Evolutionary conservation across 2,888 invertebrate species (phyloP), one percentile per base, ranked within the genome.

Genomic region (Melanophora roralis): DNA sequence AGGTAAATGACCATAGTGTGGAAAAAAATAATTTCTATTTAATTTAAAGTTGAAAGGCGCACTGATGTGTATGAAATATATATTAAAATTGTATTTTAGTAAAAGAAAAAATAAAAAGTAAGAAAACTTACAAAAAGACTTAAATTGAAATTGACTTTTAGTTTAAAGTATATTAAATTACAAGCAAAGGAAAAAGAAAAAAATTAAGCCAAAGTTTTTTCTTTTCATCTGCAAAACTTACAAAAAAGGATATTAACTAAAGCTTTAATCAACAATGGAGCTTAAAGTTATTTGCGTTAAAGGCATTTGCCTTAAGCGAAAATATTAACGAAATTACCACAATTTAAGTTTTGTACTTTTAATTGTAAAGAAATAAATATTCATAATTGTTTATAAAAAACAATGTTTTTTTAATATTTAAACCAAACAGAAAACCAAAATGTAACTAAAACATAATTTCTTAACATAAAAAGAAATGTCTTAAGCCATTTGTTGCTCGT

Each of bases 11-110:
- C 57, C 65, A 57, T 14, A 40, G 47, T 49, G 45, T 38, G 55
- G 36, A 47, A 47, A 57, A 47, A 73, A 57, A 73, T 55, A 47
- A 12, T 11, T 65, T 73, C 55, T 57, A 57, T 73, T 73, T 64
- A 47, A 64, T 47, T 8, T 8, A 55, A 53, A 32, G 27, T 47
- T 62, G 68, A 62, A 47, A 21, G 38, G 47, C 27, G 27, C 32
- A 62, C 23, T 75, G 75, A 62, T 62, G 75, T 62, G 68, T 62
- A 75, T 68, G 8, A 32, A 68, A 60, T 68, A 55, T 68, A 64
- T 64, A 68, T 68, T 62, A 62, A 68, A 62, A 36, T 47, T 53
- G 14, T 4, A 11, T 21, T 36, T 49, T 43, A 32, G 16, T 7
- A 27, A 32, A 53, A 19, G 19, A 0, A 67, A 32, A 53, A 6